phyloP scores from a whole-genome alignment of 2,888 invertebrate genomes.

The Alloscopus bannaensis region DNA sequence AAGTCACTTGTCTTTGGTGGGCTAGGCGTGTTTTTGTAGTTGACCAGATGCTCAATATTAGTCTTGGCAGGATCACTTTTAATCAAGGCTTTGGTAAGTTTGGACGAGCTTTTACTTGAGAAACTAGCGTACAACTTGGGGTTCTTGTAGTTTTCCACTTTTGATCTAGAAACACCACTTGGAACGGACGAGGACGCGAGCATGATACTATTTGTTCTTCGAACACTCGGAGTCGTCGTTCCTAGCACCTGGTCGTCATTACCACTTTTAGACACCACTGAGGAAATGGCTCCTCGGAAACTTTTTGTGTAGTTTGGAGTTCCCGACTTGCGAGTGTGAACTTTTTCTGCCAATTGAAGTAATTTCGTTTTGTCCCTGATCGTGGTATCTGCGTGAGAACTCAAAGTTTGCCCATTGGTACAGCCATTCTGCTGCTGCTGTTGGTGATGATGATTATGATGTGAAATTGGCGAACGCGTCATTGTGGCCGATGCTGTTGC shows the following conservation, averaged over 20 bases:
- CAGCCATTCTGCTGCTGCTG: constrained; percentile 33
- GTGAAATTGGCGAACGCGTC: constrained; percentile 58
- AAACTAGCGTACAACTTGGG: constrained; percentile 71
- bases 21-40: constrained; percentile 54
- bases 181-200: constrained; percentile 40
- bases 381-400: constrained; percentile 42
- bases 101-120: constrained; percentile 65
- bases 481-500: constrained; percentile 53
- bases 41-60: constrained; percentile 71
- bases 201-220: constrained; percentile 60
- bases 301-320: constrained; percentile 58
- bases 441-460: constrained; percentile 26
- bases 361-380: constrained; percentile 67
- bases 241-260: constrained; percentile 18
- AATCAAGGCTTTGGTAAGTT: constrained; percentile 65
- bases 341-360: constrained; percentile 67
- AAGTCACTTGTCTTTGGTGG: constrained; percentile 27
- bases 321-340: constrained; percentile 62
- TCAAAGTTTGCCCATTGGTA: constrained; percentile 45
- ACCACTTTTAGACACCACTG: constrained; percentile 47
- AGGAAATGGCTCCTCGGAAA: constrained; percentile 55
- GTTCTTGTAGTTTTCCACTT: constrained; percentile 56
- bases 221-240: constrained; percentile 46
- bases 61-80: constrained; percentile 70
- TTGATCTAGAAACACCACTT: constrained; percentile 30